Conservation (phyloP, 2,888 invertebrate genomes). For the Venustoraphidia nigricollis region DNA sequence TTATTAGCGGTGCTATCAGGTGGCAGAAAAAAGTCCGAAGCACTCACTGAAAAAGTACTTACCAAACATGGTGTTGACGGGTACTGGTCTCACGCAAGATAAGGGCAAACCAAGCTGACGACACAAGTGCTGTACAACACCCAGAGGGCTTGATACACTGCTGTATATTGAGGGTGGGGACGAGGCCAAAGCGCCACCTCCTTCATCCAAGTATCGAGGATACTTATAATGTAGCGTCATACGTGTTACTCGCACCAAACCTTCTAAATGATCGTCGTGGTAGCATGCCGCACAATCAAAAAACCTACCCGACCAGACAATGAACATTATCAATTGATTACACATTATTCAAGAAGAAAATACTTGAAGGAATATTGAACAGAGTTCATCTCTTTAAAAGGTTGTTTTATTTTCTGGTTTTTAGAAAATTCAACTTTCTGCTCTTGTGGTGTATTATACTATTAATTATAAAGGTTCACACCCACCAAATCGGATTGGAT, state of each 20-base stretch:
- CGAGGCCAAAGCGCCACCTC: constrained; percentile 61
- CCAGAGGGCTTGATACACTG: constrained; percentile 62
- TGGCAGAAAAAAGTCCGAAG: too few relatives aligned
- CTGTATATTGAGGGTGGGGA: constrained; percentile 78
- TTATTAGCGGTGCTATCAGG: too few relatives aligned
- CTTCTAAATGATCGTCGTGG: constrained; percentile 78
- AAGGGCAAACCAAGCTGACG: constrained; percentile 71
- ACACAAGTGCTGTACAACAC: constrained; percentile 66
- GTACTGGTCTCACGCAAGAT: constrained; percentile 72
- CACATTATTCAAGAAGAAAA: too few relatives aligned
- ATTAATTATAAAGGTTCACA: too few relatives aligned
- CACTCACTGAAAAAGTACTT: constrained; percentile 11
- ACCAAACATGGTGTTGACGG: constrained; percentile 58
- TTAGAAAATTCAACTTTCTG: too few relatives aligned
- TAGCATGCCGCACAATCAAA: constrained; percentile 71
- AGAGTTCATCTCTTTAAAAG: too few relatives aligned
- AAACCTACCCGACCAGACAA: constrained; percentile 35
- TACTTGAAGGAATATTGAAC: too few relatives aligned
- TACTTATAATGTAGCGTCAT: constrained; percentile 68
- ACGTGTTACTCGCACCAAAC: constrained; percentile 65
- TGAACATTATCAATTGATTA: neutral
- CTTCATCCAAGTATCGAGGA: constrained; percentile 66
- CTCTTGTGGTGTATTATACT: too few relatives aligned
- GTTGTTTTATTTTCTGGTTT: too few relatives aligned
- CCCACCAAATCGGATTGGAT: too few relatives aligned